Evolutionary conservation across 2,797 vertebrate genomes (phyloP).

Genomic region (Choloepus didactylus): DNA sequence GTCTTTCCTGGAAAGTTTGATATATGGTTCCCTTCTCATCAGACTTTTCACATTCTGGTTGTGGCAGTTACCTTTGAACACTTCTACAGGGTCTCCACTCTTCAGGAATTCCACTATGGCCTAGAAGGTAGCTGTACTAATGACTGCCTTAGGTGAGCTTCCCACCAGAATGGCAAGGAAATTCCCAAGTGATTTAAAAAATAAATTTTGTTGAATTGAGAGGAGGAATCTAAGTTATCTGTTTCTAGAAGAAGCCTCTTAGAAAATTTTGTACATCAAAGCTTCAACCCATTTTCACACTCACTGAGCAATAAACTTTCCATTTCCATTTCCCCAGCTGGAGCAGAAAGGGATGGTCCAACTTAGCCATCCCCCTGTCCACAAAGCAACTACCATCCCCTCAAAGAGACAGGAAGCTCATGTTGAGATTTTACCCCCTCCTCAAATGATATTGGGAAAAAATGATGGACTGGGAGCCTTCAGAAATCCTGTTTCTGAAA

Average conservation of each 20-base stretch:
- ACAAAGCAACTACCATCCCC: neutral
- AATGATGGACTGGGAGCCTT: constrained; percentile 68
- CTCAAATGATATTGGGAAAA: constrained; percentile 59
- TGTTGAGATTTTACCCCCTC: neutral
- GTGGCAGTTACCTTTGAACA: constrained; percentile 97
- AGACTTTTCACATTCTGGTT: constrained; percentile 98
- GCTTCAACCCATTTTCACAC: constrained; percentile 68
- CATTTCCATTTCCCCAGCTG: neutral
- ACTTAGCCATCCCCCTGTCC: neutral
- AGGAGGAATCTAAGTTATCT: constrained; percentile 84
- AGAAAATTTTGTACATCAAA: constrained; percentile 76
- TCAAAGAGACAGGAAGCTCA: constrained; percentile 70
- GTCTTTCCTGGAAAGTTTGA: constrained; percentile 99
- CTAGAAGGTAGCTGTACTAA: constrained; percentile 98
- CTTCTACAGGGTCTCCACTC: constrained; percentile 98
- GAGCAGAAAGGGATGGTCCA: neutral
- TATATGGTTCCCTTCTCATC: constrained; percentile 99
- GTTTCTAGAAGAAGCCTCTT: constrained; percentile 76
- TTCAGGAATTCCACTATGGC: constrained; percentile 97
- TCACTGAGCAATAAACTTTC: neutral
- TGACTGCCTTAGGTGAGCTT: constrained; percentile 95
- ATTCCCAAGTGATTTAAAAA: constrained; percentile 91
- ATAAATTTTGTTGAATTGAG: constrained; percentile 86
- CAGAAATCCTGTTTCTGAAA: constrained; percentile 65
- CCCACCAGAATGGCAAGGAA: constrained; percentile 63